Conservation (phyloP, 2,888 invertebrate genomes). For the Lydus trimaculatus region DNA sequence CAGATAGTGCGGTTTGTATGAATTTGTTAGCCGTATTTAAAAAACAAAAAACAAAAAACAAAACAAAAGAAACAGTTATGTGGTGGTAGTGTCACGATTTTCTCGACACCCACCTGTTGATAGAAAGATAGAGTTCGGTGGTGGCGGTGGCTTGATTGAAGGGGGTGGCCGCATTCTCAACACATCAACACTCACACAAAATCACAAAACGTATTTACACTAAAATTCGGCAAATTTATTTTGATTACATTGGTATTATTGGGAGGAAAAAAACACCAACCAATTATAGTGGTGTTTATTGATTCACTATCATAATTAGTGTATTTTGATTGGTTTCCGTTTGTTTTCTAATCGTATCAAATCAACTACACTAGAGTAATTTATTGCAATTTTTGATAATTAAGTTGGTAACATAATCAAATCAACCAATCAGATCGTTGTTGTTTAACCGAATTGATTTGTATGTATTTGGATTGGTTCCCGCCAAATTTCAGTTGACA, state of each 20-base stretch:
- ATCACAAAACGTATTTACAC: background rate
- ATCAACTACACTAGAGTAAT: too few relatives aligned
- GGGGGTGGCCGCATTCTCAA: background rate
- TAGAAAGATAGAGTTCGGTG: background rate
- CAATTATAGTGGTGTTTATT: too few relatives aligned
- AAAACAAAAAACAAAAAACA: background rate
- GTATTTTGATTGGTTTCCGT: too few relatives aligned
- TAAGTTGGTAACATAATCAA: background rate
- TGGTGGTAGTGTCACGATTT: conserved; percentile 4
- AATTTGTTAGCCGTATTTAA: background rate
- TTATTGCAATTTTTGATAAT: too few relatives aligned
- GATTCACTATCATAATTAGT: too few relatives aligned
- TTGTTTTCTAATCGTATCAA: too few relatives aligned
- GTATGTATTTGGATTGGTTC: background rate
- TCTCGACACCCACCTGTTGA: background rate
- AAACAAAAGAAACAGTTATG: background rate
- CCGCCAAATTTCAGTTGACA: background rate
- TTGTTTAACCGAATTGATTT: background rate
- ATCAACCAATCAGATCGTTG: background rate
- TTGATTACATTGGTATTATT: too few relatives aligned
- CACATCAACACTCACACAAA: background rate
- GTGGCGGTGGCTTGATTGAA: background rate
- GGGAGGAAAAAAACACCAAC: too few relatives aligned
- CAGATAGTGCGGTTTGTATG: conserved; percentile 46
- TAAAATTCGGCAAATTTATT: too few relatives aligned